A percentile compares a stretch with the other conserved stretches of the same genome.
Conservation (phyloP, 2,113 vertebrate species). For the Indri indri region DNA sequence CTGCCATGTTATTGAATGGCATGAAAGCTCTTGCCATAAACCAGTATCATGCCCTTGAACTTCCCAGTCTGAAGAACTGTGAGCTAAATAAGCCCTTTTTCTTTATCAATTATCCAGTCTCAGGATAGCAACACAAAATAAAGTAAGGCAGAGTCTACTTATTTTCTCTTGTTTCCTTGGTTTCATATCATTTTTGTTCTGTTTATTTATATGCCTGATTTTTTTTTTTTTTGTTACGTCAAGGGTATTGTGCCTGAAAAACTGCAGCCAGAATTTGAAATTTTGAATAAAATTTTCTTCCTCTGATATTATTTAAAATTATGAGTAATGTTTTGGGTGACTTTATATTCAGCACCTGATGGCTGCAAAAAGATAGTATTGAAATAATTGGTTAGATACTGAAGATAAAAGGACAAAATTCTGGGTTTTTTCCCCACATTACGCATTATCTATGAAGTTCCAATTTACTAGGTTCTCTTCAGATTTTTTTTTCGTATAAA, state of each 20-base stretch:
- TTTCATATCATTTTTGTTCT: neutral
- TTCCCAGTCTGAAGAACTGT: neutral
- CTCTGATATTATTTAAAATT: neutral
- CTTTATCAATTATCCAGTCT: neutral
- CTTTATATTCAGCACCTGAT: neutral
- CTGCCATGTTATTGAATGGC: neutral
- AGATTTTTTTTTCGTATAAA: neutral
- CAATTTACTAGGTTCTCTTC: neutral
- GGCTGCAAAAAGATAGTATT: neutral
- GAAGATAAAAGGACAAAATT: neutral
- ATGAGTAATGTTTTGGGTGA: neutral
- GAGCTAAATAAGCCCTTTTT: neutral
- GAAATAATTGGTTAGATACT: neutral
- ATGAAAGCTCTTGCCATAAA: neutral
- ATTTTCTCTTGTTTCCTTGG: neutral
- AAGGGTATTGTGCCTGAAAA: neutral
- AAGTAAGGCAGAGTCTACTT: neutral
- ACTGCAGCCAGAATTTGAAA: neutral
- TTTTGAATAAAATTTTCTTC: neutral
- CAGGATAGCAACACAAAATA: neutral
- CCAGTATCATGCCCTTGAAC: neutral
- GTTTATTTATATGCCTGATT: neutral
- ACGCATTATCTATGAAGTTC: neutral
- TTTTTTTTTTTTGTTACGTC: neutral
- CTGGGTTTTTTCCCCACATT: neutral